These are phyloP conservation scores for Pogonus chalceus DNA, from an alignment of 1,140 invertebrate species.

Conservation along the genomic window DNA sequence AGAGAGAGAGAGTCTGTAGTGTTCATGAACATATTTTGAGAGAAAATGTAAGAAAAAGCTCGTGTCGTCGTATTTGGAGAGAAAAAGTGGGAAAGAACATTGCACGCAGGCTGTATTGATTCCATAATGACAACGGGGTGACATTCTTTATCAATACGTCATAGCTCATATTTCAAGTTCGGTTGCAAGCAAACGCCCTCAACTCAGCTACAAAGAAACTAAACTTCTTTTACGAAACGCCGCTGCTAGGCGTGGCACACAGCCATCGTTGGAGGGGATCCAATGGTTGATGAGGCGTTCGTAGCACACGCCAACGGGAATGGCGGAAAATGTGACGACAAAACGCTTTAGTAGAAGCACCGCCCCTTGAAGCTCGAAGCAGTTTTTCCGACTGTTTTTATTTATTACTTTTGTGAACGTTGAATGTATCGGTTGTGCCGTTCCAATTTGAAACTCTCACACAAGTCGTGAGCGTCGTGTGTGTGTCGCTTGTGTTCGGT, in stretches of 20 bases:
- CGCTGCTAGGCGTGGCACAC: slow-evolving; percentile 21
- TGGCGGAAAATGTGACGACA: slow-evolving; percentile 17
- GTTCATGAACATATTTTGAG: too few relatives aligned
- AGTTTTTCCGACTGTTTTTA: slow-evolving; percentile 51
- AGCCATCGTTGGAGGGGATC: slow-evolving; percentile 15
- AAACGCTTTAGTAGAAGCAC: slow-evolving; percentile 10
- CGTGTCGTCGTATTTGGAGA: too few relatives aligned
- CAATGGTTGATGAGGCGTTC: slow-evolving; percentile 28
- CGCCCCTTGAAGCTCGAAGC: slow-evolving; percentile 27
- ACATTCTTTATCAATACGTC: slow-evolving; percentile 51
- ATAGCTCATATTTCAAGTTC: slow-evolving; percentile 39
- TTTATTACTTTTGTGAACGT: slow-evolving; percentile 55
- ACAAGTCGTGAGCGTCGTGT: neutral
- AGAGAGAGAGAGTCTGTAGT: too few relatives aligned
- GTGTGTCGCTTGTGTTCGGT: neutral
- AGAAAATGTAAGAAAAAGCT: too few relatives aligned
- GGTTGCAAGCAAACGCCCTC: slow-evolving; percentile 32
- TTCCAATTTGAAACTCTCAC: slow-evolving; percentile 33
- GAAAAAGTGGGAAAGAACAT: too few relatives aligned
- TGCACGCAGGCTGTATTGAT: too few relatives aligned
- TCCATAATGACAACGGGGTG: slow-evolving; percentile 44
- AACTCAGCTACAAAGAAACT: slow-evolving; percentile 35
- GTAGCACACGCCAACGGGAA: slow-evolving; percentile 24
- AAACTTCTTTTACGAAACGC: slow-evolving; percentile 31
- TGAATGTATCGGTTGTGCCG: slow-evolving; percentile 45